Evolutionary conservation across 1,140 invertebrate genomes (phyloP).

Genomic region (Drosophila yakuba): DNA sequence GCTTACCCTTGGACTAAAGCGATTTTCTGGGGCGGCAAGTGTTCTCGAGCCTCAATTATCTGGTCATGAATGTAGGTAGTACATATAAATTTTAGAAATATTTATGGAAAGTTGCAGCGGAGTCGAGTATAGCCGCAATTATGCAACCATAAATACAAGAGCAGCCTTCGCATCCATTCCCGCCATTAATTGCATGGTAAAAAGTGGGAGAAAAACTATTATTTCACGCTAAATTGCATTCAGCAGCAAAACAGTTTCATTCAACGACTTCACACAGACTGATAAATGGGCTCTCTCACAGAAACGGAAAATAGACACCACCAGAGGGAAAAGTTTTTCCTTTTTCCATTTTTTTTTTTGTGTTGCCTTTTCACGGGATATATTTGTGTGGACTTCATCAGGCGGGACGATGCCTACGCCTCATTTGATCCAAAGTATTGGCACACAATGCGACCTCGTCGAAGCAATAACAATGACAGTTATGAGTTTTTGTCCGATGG

Average conservation of each 20-base stretch:
- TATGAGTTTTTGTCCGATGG: conserved; percentile 47
- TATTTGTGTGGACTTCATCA: conserved; percentile 36
- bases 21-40: conserved; percentile 17
- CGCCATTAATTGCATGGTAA: conserved; percentile 30
- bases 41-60: conserved; percentile 15
- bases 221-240: conserved; percentile 71
- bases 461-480: conserved; percentile 55
- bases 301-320: conserved; percentile 20
- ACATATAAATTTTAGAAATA: background rate
- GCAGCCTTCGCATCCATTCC: background rate
- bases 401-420: conserved; percentile 41
- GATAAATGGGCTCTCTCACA: conserved; percentile 58
- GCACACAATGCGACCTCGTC: conserved; percentile 47
- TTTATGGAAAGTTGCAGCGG: background rate
- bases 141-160: conserved; percentile 30
- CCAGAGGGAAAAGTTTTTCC: conserved; percentile 23
- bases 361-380: conserved; percentile 23
- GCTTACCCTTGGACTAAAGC: conserved; percentile 6
- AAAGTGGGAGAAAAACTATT: conserved; percentile 43
- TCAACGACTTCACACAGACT: conserved; percentile 68
- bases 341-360: background rate
- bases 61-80: conserved; percentile 1
- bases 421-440: conserved; percentile 57
- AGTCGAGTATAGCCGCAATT: conserved; percentile 15
- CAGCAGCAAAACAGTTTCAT: conserved; percentile 57